A percentile compares a stretch with the other conserved stretches of the same genome.
Conservation (phyloP, 2,113 vertebrate genomes). For the Nicator chloris region DNA sequence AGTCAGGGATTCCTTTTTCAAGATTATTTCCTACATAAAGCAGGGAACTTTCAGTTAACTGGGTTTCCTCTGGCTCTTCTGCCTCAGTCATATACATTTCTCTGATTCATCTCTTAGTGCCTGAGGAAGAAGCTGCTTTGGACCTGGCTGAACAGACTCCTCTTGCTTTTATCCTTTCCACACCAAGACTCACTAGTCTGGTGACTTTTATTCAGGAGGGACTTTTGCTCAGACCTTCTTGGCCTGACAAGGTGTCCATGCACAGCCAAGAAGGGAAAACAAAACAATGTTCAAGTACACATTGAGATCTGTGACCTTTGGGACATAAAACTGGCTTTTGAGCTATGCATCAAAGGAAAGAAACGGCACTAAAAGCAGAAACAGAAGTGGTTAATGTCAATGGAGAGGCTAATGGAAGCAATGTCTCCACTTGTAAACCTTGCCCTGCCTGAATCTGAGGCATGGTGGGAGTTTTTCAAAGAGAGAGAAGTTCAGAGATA, state of each 20-base stretch:
- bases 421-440: background rate
- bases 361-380: background rate
- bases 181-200: background rate
- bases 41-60: background rate
- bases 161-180: background rate
- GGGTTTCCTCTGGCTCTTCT: background rate
- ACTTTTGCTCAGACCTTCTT: background rate
- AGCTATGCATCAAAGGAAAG: background rate
- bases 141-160: background rate
- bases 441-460: background rate
- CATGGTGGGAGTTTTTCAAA: background rate
- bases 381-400: background rate
- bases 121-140: background rate
- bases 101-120: background rate
- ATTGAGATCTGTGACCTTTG: background rate
- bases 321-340: background rate
- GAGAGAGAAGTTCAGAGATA: background rate
- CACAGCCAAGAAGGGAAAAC: background rate
- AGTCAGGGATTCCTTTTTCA: background rate
- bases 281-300: fast-evolving
- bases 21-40: background rate
- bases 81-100: background rate
- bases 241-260: background rate
- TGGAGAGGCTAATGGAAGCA: background rate
- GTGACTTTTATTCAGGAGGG: background rate